Evolutionary conservation across 1,140 invertebrate genomes (phyloP).

Genomic region (Drosophila parabipectinata): DNA sequence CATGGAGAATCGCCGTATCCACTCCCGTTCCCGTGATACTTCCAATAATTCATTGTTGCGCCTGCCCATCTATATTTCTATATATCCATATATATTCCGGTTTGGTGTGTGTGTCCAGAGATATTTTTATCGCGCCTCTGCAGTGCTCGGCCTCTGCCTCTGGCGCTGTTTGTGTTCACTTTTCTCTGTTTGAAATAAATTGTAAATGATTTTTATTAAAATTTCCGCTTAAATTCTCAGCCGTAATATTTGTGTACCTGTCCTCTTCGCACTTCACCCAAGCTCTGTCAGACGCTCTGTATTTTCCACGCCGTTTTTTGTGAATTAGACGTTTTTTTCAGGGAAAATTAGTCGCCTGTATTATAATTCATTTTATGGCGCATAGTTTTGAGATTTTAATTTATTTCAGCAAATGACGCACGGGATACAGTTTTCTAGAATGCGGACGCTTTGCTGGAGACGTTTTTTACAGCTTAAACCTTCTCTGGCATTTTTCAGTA

Average conservation of each 20-base stretch:
- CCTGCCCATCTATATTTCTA: conserved; percentile 4
- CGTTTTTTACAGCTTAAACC: not conserved
- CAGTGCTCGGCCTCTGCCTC: conserved; percentile 5
- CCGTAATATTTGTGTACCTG: conserved; percentile 33
- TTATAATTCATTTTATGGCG: conserved; percentile 31
- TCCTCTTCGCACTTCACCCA: conserved; percentile 16
- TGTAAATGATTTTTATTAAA: conserved; percentile 81
- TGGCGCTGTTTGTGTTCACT: conserved; percentile 27
- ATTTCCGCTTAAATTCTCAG: conserved; percentile 77
- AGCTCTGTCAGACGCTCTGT: conserved; percentile 1
- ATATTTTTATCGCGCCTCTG: conserved; percentile 43
- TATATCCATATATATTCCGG: not conserved
- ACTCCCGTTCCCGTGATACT: conserved; percentile 22
- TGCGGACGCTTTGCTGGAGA: not conserved
- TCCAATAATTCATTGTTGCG: conserved; percentile 56
- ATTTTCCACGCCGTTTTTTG: conserved; percentile 9
- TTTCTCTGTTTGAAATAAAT: conserved; percentile 78
- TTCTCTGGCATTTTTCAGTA: not conserved
- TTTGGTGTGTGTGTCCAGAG: conserved; percentile 6
- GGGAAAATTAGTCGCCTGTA: conserved; percentile 28
- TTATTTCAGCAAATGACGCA: conserved; percentile 24
- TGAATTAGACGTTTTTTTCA: conserved; percentile 36
- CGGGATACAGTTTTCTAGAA: conserved; percentile 9
- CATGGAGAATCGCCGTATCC: conserved; percentile 28
- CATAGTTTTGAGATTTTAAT: conserved; percentile 25